Evolutionary conservation across 2,113 vertebrate genomes (phyloP), one percentile per base, ranked within the genome.

Genomic region (Boulengeromyrus knoepffleri): DNA sequence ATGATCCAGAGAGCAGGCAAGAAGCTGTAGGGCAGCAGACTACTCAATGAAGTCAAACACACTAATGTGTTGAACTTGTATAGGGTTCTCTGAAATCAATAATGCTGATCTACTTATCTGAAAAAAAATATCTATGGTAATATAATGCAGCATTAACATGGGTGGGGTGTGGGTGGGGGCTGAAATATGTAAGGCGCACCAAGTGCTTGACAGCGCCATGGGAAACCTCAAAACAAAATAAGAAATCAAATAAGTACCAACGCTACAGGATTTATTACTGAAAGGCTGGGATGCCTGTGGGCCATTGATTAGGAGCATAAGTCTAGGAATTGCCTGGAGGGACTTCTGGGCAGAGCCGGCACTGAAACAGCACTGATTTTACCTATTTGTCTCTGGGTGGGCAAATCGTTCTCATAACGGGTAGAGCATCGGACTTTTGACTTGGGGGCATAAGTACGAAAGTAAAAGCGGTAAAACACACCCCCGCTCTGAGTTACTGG

Each of bases 11-110:
- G 77, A 83, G 77, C 42, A 7, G 83, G 45, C 21, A 17, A 47
- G 83, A 3, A 46, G 45, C 83, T 85, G 83, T 9, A 47, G 21
- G 83, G 15, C 83, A 47, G 19, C 50, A 53, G 49, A 49, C 46
- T 53, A 39, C 85, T 87, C 85, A 52, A 53, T 87, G 36, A 56
- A 87, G 85, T 56, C 50, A 87, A 87, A 87, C 27, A 53, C 12
- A 19, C 85, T 36, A 53, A 87, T 87, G 85, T 53, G 49, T 27
- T 56, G 85, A 87, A 87, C 15, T 87, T 87, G 50, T 87, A 85
- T 47, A 45, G 24, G 27, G 85, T 62, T 45, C 87, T 88, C 21
- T 88, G 53, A 88, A 62, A 45, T 88, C 36, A 52, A 87, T 87
- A 87, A 31, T 47, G 24, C 46, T 31, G 49, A 87, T 52, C 85